These are phyloP conservation scores for Spea multiplicata DNA, from an alignment of 2,113 vertebrate species.

Conservation along the genomic window DNA sequence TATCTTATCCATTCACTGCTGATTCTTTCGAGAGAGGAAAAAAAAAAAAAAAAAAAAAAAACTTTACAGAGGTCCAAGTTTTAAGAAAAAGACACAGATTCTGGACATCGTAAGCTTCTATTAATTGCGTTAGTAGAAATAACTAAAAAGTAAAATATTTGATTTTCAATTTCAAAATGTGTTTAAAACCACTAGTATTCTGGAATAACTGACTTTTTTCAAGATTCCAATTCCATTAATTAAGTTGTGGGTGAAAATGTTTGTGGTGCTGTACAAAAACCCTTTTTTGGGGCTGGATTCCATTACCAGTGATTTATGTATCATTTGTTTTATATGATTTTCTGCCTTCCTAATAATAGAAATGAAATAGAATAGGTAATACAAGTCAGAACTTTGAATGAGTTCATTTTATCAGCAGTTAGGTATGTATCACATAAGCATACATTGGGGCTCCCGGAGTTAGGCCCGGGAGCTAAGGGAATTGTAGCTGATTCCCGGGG, in stretches of 20 bases:
- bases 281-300: background rate
- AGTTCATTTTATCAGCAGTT: no score
- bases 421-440: no score
- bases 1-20: slow-evolving; percentile 25
- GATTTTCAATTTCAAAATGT: background rate
- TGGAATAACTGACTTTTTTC: background rate
- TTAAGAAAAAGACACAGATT: slow-evolving; percentile 18
- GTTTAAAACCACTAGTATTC: slow-evolving; percentile 23
- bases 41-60: background rate
- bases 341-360: background rate
- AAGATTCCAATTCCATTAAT: background rate
- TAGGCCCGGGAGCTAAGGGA: no score
- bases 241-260: background rate
- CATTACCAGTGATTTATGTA: background rate
- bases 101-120: background rate
- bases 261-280: slow-evolving; percentile 31
- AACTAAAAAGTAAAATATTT: background rate
- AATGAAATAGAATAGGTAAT: background rate
- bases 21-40: slow-evolving; percentile 41
- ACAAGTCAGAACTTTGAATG: no score
- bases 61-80: slow-evolving; percentile 22
- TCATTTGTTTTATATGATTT: background rate
- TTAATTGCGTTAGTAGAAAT: background rate
- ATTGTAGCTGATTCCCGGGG: no score
- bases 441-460: no score